Percentiles rank a stretch among this genome's conserved stretches.
phyloP scores from a whole-genome alignment of 2,888 invertebrate genomes.

The Drosophila paramelanica region DNA sequence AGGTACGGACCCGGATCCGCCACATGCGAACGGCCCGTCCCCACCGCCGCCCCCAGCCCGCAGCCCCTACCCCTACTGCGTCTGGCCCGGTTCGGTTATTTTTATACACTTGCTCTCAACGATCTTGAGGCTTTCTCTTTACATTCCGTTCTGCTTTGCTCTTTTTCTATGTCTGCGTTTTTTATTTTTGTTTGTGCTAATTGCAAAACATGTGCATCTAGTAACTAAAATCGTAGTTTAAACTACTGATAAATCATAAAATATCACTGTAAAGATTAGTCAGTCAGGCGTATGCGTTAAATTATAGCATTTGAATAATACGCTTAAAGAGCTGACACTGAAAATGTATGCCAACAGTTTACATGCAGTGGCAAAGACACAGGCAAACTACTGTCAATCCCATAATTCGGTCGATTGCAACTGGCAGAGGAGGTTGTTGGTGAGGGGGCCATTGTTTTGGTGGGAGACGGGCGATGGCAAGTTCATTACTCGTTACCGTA shows the following conservation, averaged over 20 bases:
- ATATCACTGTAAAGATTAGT: slow-evolving; percentile 2
- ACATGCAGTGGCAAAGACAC: background rate
- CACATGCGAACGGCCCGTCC: slow-evolving; percentile 10
- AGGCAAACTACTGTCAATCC: slow-evolving; percentile 13
- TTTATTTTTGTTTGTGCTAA: slow-evolving; percentile 24
- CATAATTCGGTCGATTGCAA: slow-evolving; percentile 31
- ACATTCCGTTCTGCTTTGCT: slow-evolving; percentile 3
- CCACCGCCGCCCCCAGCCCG: background rate
- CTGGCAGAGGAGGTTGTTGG: slow-evolving; percentile 1
- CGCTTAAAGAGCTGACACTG: slow-evolving; percentile 41
- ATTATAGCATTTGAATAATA: background rate
- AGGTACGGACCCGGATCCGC: slow-evolving; percentile 29
- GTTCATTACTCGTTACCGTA: slow-evolving; percentile 43
- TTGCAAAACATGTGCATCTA: slow-evolving; percentile 5
- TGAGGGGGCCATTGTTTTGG: slow-evolving; percentile 4
- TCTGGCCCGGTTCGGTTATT: slow-evolving; percentile 49
- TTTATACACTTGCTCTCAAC: slow-evolving; percentile 48
- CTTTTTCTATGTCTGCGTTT: slow-evolving; percentile 2
- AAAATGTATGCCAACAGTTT: slow-evolving; percentile 11
- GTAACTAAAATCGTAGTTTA: background rate
- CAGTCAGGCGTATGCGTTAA: slow-evolving; percentile 1
- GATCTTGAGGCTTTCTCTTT: slow-evolving; percentile 29
- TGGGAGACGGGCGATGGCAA: slow-evolving; percentile 16
- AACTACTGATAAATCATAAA: background rate
- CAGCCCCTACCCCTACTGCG: background rate